Evolutionary conservation across 2,888 invertebrate genomes (phyloP).

Genomic region (Alsophila aescularia): DNA sequence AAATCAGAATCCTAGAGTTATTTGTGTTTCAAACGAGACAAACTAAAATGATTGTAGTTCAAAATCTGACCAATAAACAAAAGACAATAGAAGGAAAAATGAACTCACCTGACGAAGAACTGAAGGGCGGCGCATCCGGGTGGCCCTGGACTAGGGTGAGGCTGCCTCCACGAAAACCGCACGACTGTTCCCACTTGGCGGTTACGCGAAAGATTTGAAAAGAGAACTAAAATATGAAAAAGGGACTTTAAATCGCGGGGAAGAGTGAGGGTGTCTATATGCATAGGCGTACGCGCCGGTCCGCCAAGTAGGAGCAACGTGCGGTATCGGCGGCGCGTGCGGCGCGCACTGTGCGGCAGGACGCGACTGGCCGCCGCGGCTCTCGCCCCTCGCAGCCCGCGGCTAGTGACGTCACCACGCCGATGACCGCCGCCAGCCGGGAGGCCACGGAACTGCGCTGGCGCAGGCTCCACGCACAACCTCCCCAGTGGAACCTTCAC

Average conservation of each 20-base stretch:
- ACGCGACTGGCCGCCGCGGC: slow-evolving; percentile 65
- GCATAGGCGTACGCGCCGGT: slow-evolving; percentile 46
- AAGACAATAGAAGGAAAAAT: slow-evolving; percentile 4
- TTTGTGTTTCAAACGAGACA: neutral
- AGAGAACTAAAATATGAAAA: slow-evolving; percentile 13
- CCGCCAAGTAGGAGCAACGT: slow-evolving; percentile 72
- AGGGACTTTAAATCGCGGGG: slow-evolving; percentile 19
- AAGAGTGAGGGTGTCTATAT: slow-evolving; percentile 26
- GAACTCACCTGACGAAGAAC: slow-evolving; percentile 55
- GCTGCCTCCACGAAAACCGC: slow-evolving; percentile 46
- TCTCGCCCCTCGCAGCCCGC: slow-evolving; percentile 50
- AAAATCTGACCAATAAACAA: slow-evolving; percentile 27
- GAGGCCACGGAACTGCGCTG: slow-evolving; percentile 17
- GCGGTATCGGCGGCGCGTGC: slow-evolving; percentile 55
- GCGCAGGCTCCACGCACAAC: neutral
- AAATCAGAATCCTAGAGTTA: neutral
- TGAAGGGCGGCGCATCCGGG: slow-evolving; percentile 46
- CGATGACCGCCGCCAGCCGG: slow-evolving; percentile 48
- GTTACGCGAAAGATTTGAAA: slow-evolving; percentile 25
- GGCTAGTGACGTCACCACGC: slow-evolving; percentile 65
- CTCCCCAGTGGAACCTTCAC: slow-evolving; percentile 3
- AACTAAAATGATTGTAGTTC: neutral
- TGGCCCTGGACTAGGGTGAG: slow-evolving; percentile 31
- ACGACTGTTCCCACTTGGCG: slow-evolving; percentile 57
- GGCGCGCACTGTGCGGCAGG: slow-evolving; percentile 68